A percentile compares a stretch with the other conserved stretches of the same genome.
phyloP scores from a whole-genome alignment of 2,113 vertebrate species.

The Tragelaphus buxtoni region DNA sequence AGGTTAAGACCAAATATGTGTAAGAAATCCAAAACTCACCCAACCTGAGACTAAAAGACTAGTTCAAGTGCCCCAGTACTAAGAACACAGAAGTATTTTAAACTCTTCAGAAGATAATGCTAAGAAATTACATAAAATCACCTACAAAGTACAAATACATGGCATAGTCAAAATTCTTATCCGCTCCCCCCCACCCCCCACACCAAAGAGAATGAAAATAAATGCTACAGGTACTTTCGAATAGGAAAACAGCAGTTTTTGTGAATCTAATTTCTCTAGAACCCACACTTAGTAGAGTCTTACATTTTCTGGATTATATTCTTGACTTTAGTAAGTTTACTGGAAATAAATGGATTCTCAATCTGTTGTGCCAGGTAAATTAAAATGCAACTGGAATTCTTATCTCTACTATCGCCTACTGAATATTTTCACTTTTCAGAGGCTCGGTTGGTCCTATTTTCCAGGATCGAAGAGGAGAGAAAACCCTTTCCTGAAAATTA shows the following conservation, averaged over 20 bases:
- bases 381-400: constrained; percentile 1
- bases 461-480: background rate
- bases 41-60: constrained; percentile 31
- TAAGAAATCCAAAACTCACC: constrained; percentile 37
- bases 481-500: background rate
- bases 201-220: constrained; percentile 9
- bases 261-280: background rate
- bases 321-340: background rate
- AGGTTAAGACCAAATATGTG: background rate
- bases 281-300: background rate
- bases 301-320: background rate
- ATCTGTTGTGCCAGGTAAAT: background rate
- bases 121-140: constrained; percentile 21
- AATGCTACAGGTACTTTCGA: background rate
- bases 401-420: background rate
- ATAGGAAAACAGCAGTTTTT: background rate
- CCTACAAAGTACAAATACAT: constrained; percentile 1
- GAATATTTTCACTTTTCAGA: background rate
- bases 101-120: background rate
- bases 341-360: background rate
- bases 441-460: background rate
- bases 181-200: background rate
- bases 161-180: background rate
- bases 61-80: background rate
- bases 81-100: background rate